phyloP scores from a whole-genome alignment of 2,113 vertebrate species.

The Aldabrachelys gigantea region DNA sequence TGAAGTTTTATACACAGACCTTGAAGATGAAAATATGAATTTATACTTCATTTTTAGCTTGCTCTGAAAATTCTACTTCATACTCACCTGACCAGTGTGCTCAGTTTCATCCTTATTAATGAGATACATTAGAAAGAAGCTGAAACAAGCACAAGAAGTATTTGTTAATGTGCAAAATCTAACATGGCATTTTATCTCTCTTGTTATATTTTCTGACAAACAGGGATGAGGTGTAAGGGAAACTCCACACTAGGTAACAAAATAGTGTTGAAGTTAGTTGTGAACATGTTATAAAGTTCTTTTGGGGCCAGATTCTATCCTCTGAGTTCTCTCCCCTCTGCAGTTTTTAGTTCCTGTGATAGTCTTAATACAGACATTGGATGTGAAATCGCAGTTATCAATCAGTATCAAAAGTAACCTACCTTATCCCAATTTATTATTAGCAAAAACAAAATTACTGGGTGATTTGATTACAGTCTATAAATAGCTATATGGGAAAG shows the following conservation, averaged over 20 bases:
- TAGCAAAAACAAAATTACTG: background rate
- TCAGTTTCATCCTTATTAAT: conserved; percentile 99
- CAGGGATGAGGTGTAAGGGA: background rate
- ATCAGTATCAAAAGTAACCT: background rate
- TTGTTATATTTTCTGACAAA: background rate
- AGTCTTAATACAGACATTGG: background rate
- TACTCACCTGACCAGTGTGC: conserved; percentile 93
- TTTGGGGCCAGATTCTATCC: background rate
- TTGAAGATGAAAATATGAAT: background rate
- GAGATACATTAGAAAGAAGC: conserved; percentile 99
- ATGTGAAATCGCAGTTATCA: background rate
- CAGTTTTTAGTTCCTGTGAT: background rate
- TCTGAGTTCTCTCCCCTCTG: background rate
- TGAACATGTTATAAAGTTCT: background rate
- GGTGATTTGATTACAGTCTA: background rate
- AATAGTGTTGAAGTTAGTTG: background rate
- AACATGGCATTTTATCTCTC: background rate
- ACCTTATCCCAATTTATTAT: background rate
- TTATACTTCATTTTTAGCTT: background rate
- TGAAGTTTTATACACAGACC: background rate
- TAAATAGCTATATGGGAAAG: background rate
- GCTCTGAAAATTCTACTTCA: background rate
- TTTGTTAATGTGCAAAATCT: conserved; percentile 6
- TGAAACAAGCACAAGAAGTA: conserved; percentile 66
- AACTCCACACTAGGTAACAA: background rate